Evolutionary conservation across 2,888 invertebrate species (phyloP), one percentile per base, ranked within the genome.

Genomic region (Stratiomys singularior): DNA sequence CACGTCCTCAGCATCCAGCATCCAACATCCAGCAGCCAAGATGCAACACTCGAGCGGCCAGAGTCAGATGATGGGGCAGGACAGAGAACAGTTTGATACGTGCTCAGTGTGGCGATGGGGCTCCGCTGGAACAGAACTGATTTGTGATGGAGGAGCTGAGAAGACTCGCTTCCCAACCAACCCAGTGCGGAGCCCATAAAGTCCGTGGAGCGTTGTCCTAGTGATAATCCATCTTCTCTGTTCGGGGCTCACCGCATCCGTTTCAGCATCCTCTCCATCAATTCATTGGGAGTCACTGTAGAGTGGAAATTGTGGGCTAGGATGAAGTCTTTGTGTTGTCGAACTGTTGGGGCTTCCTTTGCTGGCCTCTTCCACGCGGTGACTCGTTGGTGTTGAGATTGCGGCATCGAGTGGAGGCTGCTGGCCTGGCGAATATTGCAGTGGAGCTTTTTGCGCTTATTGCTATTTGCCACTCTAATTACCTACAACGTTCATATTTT

Each of bases 401-500:
- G n/a, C n/a, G n/a, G n/a, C n/a, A n/a, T n/a, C n/a, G 15, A 15
- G 23, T 25, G 60, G 60, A 60, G 60, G 60, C 60, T 60, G n/a
- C 13, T 60, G 15, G 18, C 52, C 52, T 18, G 52, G 52, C 52
- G 60, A 15, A 52, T 52, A 5, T 25, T 60, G 60, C 60, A 11
- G 60, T 37, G 23, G 60, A 60, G 25, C 23, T 60, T 60, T 60
- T 60, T 60, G 60, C 60, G 18, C 60, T 60, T 25, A 60, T 66
- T 28, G 66, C 66, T 13, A n/a, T 44, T 67, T 46, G 67, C 67
- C 67, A 67, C 67, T 67, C 44, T 67, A 67, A 67, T 67, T 67
- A 67, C 67, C 18, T 44, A 21, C 67, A 0, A 9, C 25, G 60
- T 23, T 67, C 67, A 44, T 44, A 44, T 67, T 67, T 67, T 67